A percentile compares a stretch with the other conserved stretches of the same genome.
Conservation (phyloP, 2,113 vertebrate species). For the Campylorhamphus procurvoides region DNA sequence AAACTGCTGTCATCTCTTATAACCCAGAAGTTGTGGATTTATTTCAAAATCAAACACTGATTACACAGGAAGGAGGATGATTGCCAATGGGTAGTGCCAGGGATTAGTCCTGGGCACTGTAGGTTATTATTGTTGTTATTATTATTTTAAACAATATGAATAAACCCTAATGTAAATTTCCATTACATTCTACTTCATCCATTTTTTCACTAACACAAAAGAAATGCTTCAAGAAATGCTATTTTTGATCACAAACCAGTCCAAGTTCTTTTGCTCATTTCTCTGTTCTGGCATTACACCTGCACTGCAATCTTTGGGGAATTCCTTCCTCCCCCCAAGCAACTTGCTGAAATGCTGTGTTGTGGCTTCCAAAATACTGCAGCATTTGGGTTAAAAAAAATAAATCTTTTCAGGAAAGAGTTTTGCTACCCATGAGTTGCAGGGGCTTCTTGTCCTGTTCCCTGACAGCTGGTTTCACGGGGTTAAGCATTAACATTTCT, state of each 20-base stretch:
- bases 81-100: neutral
- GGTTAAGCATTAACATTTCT: neutral
- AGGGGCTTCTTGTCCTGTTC: neutral
- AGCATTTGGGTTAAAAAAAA: neutral
- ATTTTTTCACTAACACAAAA: neutral
- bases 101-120: neutral
- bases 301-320: neutral
- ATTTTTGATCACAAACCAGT: neutral
- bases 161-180: neutral
- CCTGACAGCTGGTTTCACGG: neutral
- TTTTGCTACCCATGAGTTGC: neutral
- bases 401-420: neutral
- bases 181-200: neutral
- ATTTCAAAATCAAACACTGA: neutral
- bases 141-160: neutral
- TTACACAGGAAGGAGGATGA: neutral
- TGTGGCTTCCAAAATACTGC: neutral
- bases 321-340: neutral
- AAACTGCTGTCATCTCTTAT: neutral
- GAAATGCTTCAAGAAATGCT: neutral
- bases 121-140: neutral
- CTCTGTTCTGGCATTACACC: neutral
- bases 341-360: neutral
- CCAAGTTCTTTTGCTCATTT: neutral
- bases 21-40: neutral